phyloP scores from a whole-genome alignment of 64 coral and sea anemone genomes.

The Actinia equina region DNA sequence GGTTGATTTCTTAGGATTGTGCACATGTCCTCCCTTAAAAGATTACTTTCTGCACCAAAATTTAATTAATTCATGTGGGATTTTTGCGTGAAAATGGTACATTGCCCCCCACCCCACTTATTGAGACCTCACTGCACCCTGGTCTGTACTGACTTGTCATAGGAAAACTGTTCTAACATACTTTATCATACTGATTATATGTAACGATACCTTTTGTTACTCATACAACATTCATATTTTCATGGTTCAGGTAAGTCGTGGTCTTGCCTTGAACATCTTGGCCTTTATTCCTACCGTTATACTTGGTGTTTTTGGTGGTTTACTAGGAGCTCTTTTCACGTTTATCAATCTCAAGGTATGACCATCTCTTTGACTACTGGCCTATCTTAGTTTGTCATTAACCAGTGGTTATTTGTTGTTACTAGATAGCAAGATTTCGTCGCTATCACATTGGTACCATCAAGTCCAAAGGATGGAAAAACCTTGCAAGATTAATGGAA shows the following conservation, averaged over 20 bases:
- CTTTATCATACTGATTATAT: not conserved
- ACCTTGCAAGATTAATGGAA: conserved; percentile 78
- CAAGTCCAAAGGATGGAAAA: conserved; percentile 87
- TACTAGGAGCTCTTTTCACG: conserved; percentile 87
- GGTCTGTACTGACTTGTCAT: too few relatives aligned
- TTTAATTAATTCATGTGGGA: too few relatives aligned
- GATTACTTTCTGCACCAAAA: too few relatives aligned
- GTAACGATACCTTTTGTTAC: not conserved
- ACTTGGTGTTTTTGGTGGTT: conserved; percentile 80
- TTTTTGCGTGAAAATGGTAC: too few relatives aligned
- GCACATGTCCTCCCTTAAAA: too few relatives aligned
- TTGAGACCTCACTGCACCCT: too few relatives aligned
- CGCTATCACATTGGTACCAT: conserved; percentile 76
- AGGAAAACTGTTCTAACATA: too few relatives aligned
- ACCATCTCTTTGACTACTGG: not conserved
- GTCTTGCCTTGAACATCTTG: conserved; percentile 88
- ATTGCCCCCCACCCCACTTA: too few relatives aligned
- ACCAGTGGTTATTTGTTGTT: not conserved
- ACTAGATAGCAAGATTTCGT: conserved; percentile 89
- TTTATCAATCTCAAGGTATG: conserved; percentile 94
- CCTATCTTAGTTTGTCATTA: not conserved
- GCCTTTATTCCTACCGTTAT: conserved; percentile 91
- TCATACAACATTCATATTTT: not conserved
- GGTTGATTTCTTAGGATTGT: too few relatives aligned
- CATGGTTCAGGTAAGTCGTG: conserved; percentile 83